Evolutionary conservation across 2,888 invertebrate species (phyloP), one percentile per base, ranked within the genome.

Genomic region (Lithophane ornitopus): DNA sequence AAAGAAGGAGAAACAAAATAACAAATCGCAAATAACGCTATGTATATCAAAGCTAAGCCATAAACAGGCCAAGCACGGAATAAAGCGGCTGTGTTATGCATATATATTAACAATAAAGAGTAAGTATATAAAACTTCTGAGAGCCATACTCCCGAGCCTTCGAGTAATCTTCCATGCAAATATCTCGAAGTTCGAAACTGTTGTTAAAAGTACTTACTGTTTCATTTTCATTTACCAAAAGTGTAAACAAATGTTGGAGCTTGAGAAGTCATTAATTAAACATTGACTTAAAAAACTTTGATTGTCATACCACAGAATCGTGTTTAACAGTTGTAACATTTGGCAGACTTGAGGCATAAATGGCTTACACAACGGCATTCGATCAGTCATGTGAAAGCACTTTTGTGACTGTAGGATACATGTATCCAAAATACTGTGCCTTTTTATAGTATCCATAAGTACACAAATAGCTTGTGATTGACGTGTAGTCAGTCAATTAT

Each of bases 91-190:
- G 61, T 52, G 34, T 71, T 69, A 68, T 74, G 74, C 69, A 70
- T 76, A 63, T 67, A 76, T 85, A 81, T 82, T 81, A 72, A 76
- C 67, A 61, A 72, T 72, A 76, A 73, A 80, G 76, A 71, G n/a
- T 72, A 56, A 71, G n/a, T 72, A 56, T 69, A 56, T 70, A 62
- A 70, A 59, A 41, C 58, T 70, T 44, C n/a, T 63, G 39, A 34
- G 58, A 54, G 49, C 28, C 54, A 41, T 49, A 65, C 46, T 69
- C 22, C 16, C 58, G 11, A 46, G 63, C 26, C 58, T 61, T 52
- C 3, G 2, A 46, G 34, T 67, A 52, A 76, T 82, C 34, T 76
- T 26, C 59, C 26, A 77, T 49, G 65, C 77, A 56, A 82, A 77
- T 69, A 82, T 49, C 52, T 69, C 22, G 11, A 65, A 76, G 26